Percentiles rank a stretch among this genome's conserved stretches.
Evolutionary conservation across 1,140 invertebrate genomes (phyloP).

Genomic region (Drosophila elegans): DNA sequence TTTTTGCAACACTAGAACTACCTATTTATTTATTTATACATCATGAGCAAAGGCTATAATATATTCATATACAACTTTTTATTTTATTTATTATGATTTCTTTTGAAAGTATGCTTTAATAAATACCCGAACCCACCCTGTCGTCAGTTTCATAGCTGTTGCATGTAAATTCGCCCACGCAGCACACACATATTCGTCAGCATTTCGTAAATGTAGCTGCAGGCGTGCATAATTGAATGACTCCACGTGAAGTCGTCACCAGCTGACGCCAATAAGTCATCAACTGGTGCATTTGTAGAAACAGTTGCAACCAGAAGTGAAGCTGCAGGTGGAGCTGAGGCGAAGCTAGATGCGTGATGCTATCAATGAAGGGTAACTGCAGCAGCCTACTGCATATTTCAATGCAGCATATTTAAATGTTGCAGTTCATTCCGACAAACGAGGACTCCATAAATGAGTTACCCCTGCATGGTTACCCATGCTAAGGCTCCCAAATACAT

Average conservation of each 20-base stretch:
- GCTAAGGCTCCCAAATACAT: not conserved
- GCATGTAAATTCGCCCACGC: constrained; percentile 38
- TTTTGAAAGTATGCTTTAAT: constrained; percentile 61
- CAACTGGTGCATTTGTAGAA: constrained; percentile 39
- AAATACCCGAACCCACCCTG: constrained; percentile 13
- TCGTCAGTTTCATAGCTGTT: constrained; percentile 19
- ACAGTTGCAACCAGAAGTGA: constrained; percentile 1
- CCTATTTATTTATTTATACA: constrained; percentile 55
- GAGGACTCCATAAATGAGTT: constrained; percentile 9
- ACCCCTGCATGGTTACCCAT: constrained; percentile 18
- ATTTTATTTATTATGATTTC: constrained; percentile 66
- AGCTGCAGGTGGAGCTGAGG: constrained; percentile 4
- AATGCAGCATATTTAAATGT: not conserved
- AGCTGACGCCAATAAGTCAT: constrained; percentile 55
- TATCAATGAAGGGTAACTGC: constrained; percentile 12
- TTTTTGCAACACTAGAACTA: constrained; percentile 38
- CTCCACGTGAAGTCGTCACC: constrained; percentile 61
- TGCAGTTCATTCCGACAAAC: constrained; percentile 10
- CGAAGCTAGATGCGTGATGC: not conserved
- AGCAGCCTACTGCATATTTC: constrained; percentile 44
- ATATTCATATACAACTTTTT: constrained; percentile 57
- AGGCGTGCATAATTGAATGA: constrained; percentile 65
- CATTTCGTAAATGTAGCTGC: constrained; percentile 26
- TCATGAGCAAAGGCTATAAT: constrained; percentile 40
- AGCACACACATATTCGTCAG: constrained; percentile 9